These are phyloP conservation scores for Lepus townsendii DNA, from an alignment of 2,797 vertebrate genomes.

Conservation along the genomic window DNA sequence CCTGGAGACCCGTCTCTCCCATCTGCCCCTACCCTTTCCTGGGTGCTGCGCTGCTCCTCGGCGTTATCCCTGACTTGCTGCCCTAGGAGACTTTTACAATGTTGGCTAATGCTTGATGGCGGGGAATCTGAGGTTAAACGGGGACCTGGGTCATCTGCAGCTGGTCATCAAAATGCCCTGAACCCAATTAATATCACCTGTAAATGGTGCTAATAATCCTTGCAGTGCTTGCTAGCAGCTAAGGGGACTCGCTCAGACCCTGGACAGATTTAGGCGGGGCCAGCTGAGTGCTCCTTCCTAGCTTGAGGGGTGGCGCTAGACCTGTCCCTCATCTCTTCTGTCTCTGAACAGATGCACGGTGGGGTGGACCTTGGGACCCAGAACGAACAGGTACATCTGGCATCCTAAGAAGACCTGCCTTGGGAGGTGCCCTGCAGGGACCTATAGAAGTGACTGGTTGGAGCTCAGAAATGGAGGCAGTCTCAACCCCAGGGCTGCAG, in stretches of 20 bases:
- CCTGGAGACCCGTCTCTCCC: not conserved
- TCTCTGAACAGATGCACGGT: conserved; percentile 63
- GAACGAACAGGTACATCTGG: not conserved
- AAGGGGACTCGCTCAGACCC: not conserved
- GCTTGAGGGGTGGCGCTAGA: not conserved
- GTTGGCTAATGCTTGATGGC: not conserved
- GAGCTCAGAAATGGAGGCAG: not conserved
- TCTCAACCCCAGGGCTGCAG: not conserved
- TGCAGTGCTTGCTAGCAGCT: not conserved
- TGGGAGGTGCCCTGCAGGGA: not conserved
- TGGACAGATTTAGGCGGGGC: not conserved
- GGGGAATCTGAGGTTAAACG: not conserved
- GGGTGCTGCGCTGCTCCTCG: not conserved
- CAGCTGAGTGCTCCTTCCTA: not conserved
- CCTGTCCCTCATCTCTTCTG: conserved; percentile 57
- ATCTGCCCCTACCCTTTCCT: not conserved
- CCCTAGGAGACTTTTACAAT: not conserved
- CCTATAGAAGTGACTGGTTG: not conserved
- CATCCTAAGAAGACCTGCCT: conserved; percentile 61
- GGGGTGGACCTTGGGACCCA: not conserved
- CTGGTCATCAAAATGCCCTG: not conserved
- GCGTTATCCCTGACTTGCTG: not conserved
- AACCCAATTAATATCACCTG: not conserved
- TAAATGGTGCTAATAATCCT: not conserved
- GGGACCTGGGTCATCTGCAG: not conserved